Evolutionary conservation across 1,140 invertebrate species (phyloP), one percentile per base, ranked within the genome.

Genomic region (Microplitis demolitor): DNA sequence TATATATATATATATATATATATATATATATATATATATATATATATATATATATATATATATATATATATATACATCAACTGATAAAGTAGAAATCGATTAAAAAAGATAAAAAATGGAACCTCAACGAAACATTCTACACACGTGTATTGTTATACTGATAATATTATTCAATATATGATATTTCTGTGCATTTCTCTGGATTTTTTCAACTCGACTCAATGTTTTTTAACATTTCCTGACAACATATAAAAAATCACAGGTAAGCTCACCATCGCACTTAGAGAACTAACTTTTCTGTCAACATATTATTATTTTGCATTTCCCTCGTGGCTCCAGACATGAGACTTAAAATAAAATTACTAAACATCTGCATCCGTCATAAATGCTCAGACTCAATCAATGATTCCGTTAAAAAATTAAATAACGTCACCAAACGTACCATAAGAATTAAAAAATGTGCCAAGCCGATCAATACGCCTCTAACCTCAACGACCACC

Each of bases 91-190:
- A 45, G 39, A 45, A 45, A 45, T 45, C 39, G 11, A 45, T 11
- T 14, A 69, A 14, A 53, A 6, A 64, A 24, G 24, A 24, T 24
- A 24, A 24, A 66, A 54, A 13, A 75, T 75, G 74, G 60, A 75
- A 31, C 66, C 34, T 54, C 74, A 75, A 37, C 74, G 69, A 61
- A 75, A 70, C 37, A 35, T 58, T 54, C 69, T 72, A 33, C 67
- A 70, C 67, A 64, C 72, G 50, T 75, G 71, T 60, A 75, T 75
- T 35, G 71, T 75, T 8, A 51, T 71, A 39, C 60, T 75, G 9
- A 75, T 75, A 61, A 53, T 75, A 70, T 72, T 75, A 67, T 75
- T 75, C 54, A 75, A 75, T 70, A 70, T 75, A 72, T 75, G 74
- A 75, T 75, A 75, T 64, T 73, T 75, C 24, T n/a, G 72, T 39